Evolutionary conservation across 2,888 invertebrate genomes (phyloP), one percentile per base, ranked within the genome.

Genomic region (Onchidella celtica): DNA sequence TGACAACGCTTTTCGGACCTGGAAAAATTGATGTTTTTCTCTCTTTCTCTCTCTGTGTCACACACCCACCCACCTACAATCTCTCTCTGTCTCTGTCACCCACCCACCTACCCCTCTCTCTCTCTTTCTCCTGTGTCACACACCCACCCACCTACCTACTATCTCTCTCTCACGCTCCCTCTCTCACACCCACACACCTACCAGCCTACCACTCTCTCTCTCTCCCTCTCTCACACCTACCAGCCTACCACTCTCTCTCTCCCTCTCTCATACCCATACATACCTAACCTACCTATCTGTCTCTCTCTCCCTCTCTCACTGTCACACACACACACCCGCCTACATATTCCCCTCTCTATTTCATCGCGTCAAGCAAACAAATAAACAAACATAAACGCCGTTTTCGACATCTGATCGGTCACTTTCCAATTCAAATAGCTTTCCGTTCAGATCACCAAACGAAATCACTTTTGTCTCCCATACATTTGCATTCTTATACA

Each of bases 31-130:
- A n/a, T n/a, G 47, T 61, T 4, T 24, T 24, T 9, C 61, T 61
- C 61, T 61, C 61, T 61, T 27, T 61, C 61, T 61, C 61, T 61
- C 61, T 61, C 61, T 61, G 11, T 61, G 11, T 61, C 61, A 14
- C 61, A 14, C 61, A 14, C 61, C n/a, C 61, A 14, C 61, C n/a
- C 61, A 14, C 61, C n/a, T n/a, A 14, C 61, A 14, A 9, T 61
- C 61, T 61, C 61, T 61, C 61, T 61, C 61, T 61, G 11, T 61
- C 61, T 61, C 27, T 61, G 6, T 27, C 27, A 6, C 27, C n/a
- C 27, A 14, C 61, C n/a, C 27, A 14, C n/a, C 61, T 24, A 4
- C n/a, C 61, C n/a, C 27, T 61, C 61, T 47, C 47, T 47, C 47
- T 47, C 47, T 47, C 47, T 47, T 17, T 47, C 47, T 47, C 47